Conservation (phyloP, 2,113 vertebrate species). For the mouse (Mus musculus) region DNA sequence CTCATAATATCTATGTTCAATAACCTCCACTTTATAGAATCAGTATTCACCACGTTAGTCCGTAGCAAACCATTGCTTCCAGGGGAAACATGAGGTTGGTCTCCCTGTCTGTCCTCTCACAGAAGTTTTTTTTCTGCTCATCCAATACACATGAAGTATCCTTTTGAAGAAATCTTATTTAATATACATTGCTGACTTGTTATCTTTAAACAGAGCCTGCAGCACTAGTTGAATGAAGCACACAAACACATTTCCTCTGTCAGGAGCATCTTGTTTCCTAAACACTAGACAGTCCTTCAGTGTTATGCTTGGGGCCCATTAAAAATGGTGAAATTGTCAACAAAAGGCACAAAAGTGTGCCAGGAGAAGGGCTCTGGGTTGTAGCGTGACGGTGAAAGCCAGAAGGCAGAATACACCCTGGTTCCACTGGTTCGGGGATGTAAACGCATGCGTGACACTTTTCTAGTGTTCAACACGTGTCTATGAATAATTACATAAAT, state of each 20-base stretch:
- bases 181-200: not conserved
- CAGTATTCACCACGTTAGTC: not conserved
- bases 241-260: not conserved
- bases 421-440: no score
- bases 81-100: not conserved
- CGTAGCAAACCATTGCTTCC: not conserved
- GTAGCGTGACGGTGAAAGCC: not conserved
- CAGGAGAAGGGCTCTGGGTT: not conserved
- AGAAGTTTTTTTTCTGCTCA: not conserved
- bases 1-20: not conserved
- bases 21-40: not conserved
- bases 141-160: not conserved
- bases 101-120: not conserved
- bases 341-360: not conserved
- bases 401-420: fast-evolving
- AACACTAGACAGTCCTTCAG: not conserved
- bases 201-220: not conserved
- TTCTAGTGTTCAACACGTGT: not conserved
- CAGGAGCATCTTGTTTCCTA: not conserved
- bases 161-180: not conserved
- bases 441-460: fast-evolving
- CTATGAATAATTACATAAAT: not conserved
- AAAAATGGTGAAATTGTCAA: not conserved
- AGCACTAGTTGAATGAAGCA: not conserved
- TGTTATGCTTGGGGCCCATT: not conserved